Base-by-base conservation (phyloP, 2,113 vertebrate genomes). In the Cottus gobio region DNA sequence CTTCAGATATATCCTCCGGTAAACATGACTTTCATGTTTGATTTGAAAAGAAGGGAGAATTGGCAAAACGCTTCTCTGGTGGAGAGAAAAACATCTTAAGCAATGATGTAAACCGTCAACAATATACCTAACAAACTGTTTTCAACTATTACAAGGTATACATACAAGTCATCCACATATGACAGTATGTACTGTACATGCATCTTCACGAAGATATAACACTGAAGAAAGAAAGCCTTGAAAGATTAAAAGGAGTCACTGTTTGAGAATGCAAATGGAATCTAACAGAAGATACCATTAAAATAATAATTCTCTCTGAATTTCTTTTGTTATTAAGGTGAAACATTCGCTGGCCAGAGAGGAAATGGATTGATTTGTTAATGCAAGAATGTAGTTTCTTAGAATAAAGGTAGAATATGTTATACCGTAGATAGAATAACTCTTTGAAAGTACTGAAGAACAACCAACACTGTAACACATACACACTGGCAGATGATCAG, bases 181-280 rank as follows among this genome's bases (percentile, higher is more conserved):
- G 50, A 70, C 66, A 61, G n/a, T 34, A 15, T 28, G 16, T 44
- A 42, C 57, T 52, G 15, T 46, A 63, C 46, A 18, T 39, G 57
- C 31, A n/a, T 65, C 24, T 50, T 39, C 36, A 56, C 56, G 22
- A 37, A 18, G 56, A 79, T 54, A n/a, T 50, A 79, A 69, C 36
- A 61, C 5, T 75, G 20, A 70, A 75, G 37, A 75, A 69, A 28
- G 24, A 58, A 0, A 36, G 22, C 54, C 31, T n/a, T 66, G 13
- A n/a, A 60, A 66, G 64, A 75, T 44, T 46, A 46, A 87, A 87
- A 87, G 80, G 58, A 31, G 4, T n/a, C 13, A 34, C 34, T 34
- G 34, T 34, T 5, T 34, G 4, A 34, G 34, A 42, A 4, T 57
- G n/a, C 34, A 50, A 39, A 60, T 78, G n/a, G 24, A n/a, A 60